Conservation (phyloP, 2,888 invertebrate species). For the Entomobrya multifasciata region DNA sequence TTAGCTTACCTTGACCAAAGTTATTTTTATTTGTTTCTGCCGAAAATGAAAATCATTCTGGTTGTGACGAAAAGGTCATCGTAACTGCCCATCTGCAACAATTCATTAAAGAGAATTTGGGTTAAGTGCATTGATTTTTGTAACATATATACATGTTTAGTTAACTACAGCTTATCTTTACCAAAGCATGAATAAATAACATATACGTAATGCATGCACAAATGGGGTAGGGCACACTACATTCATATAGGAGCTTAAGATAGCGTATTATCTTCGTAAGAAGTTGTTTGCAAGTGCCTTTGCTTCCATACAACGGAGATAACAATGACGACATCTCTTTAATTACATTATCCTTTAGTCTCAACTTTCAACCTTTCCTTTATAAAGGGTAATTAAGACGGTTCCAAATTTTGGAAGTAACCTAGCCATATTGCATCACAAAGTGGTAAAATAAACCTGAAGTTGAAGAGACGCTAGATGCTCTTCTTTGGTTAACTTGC, state of each 20-base stretch:
- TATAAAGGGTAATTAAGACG: neutral
- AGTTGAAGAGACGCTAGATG: slow-evolving; percentile 6
- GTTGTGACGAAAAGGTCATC: no score
- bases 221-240: neutral
- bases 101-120: no score
- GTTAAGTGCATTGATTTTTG: no score
- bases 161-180: no score
- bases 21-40: no score
- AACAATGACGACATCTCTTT: neutral
- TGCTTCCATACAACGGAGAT: neutral
- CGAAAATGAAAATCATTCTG: no score
- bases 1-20: no score
- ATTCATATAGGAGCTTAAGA: neutral
- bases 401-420: neutral
- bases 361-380: slow-evolving; percentile 32
- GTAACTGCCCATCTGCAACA: no score
- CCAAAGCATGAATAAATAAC: no score
- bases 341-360: slow-evolving; percentile 4
- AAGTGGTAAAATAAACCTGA: neutral
- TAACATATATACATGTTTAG: no score
- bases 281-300: no score
- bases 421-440: neutral
- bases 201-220: no score
- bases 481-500: neutral
- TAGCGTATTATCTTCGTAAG: neutral